Percentiles rank a stretch among this genome's conserved stretches.
phyloP scores from a whole-genome alignment of 2,113 vertebrate species.

The Calidris pygmaea region DNA sequence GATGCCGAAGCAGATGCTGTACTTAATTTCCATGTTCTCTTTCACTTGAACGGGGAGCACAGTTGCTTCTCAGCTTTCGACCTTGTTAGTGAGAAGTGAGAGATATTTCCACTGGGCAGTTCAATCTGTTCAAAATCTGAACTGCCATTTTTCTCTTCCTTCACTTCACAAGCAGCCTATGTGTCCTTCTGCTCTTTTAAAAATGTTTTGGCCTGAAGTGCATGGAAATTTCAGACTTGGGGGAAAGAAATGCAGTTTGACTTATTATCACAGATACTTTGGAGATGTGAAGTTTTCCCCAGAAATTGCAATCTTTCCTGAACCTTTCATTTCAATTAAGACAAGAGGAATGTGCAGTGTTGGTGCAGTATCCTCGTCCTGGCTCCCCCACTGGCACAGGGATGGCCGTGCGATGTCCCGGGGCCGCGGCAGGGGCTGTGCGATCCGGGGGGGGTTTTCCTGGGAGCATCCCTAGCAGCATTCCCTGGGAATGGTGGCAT shows the following conservation, averaged over 20 bases:
- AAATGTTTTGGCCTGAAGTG: background rate
- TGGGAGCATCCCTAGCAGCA: background rate
- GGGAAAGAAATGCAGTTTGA: background rate
- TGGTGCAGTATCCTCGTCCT: fast-evolving
- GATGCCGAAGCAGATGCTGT: slow-evolving; percentile 7
- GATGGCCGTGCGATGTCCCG: background rate
- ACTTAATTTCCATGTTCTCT: slow-evolving; percentile 49
- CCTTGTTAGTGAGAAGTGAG: slow-evolving; percentile 47
- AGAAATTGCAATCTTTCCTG: background rate
- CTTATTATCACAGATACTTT: background rate
- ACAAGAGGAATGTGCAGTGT: fast-evolving
- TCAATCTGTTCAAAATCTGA: background rate
- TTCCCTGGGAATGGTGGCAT: background rate
- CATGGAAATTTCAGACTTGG: background rate
- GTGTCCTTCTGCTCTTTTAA: background rate
- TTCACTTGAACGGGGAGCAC: slow-evolving; percentile 38
- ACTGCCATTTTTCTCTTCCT: slow-evolving; percentile 20
- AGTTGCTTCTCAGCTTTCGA: slow-evolving; percentile 39
- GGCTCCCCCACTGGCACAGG: background rate
- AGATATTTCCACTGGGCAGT: slow-evolving; percentile 21
- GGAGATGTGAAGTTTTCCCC: background rate
- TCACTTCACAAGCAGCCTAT: slow-evolving; percentile 15
- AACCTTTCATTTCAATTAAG: background rate
- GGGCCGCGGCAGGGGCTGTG: background rate
- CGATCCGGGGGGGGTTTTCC: background rate